Conservation (phyloP, 2,797 vertebrate species). For the Paguma larvata region DNA sequence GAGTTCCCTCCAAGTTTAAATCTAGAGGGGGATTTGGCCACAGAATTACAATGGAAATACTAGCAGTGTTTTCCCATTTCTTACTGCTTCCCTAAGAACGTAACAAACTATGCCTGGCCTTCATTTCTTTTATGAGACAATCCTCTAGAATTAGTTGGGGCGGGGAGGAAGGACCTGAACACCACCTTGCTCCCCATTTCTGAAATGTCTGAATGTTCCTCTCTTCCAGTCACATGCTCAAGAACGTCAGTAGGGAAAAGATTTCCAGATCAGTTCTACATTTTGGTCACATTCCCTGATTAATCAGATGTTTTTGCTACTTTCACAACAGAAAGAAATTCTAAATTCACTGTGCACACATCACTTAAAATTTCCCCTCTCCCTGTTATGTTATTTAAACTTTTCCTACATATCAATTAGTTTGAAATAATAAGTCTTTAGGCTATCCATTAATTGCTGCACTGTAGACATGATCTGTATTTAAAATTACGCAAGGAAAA, state of each 20-base stretch:
- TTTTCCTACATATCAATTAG: conserved; percentile 90
- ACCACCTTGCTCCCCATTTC: neutral
- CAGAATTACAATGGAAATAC: conserved; percentile 60
- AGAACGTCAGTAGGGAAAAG: neutral
- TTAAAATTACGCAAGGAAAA: conserved; percentile 89
- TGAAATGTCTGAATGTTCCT: conserved; percentile 29
- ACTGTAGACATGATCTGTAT: conserved; percentile 89
- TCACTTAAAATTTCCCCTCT: conserved; percentile 83
- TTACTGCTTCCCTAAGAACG: conserved; percentile 25
- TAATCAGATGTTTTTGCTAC: conserved; percentile 69
- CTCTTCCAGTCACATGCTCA: neutral
- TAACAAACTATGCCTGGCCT: neutral
- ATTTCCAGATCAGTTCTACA: conserved; percentile 42
- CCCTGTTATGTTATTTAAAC: conserved; percentile 89
- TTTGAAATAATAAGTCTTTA: conserved; percentile 92
- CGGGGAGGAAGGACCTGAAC: too few species aligned
- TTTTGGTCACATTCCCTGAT: conserved; percentile 7
- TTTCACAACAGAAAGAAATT: conserved; percentile 74
- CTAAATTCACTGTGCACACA: conserved; percentile 82
- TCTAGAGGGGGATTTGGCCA: neutral
- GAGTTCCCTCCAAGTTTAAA: neutral
- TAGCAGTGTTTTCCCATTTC: conserved; percentile 54
- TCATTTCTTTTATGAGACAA: neutral
- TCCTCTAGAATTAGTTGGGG: neutral
- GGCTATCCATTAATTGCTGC: conserved; percentile 91